A percentile compares a stretch with the other conserved stretches of the same genome.
phyloP scores from a whole-genome alignment of 2,797 vertebrate genomes.

The Tarsius wallacei region DNA sequence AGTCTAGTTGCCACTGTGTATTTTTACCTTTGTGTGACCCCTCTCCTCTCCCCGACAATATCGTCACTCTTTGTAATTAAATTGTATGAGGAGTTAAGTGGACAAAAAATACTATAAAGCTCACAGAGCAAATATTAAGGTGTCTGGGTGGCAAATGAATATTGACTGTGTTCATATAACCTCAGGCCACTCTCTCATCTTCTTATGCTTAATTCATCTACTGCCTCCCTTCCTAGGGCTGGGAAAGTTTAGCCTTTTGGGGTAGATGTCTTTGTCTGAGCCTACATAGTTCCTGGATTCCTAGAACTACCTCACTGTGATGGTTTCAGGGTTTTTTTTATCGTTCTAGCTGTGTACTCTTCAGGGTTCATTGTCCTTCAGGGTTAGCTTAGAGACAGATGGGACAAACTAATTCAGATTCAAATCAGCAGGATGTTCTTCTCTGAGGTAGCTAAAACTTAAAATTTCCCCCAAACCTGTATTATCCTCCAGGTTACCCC shows the following conservation, averaged over 20 bases:
- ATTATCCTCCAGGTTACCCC: background rate
- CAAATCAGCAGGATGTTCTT: background rate
- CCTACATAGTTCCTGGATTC: background rate
- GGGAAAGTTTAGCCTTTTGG: background rate
- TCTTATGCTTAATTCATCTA: conserved; percentile 11
- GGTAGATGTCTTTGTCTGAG: background rate
- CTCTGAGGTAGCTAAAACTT: background rate
- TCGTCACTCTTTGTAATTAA: background rate
- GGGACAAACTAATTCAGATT: background rate
- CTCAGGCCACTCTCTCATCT: background rate
- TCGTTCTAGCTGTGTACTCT: background rate
- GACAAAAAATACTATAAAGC: conserved; percentile 30
- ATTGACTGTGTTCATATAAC: background rate
- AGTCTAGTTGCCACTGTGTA: background rate
- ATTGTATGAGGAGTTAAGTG: conserved; percentile 30
- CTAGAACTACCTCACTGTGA: background rate
- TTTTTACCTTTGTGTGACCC: background rate
- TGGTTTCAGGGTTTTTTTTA: background rate
- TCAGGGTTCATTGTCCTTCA: background rate
- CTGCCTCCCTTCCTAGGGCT: background rate
- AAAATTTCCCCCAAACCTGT: background rate
- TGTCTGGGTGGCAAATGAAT: background rate
- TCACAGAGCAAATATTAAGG: background rate
- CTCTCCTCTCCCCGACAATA: background rate
- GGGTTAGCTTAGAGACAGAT: background rate